These are phyloP conservation scores for Lutjanus argentimaculatus DNA, from an alignment of 2,797 vertebrate species.

Conservation along the genomic window DNA sequence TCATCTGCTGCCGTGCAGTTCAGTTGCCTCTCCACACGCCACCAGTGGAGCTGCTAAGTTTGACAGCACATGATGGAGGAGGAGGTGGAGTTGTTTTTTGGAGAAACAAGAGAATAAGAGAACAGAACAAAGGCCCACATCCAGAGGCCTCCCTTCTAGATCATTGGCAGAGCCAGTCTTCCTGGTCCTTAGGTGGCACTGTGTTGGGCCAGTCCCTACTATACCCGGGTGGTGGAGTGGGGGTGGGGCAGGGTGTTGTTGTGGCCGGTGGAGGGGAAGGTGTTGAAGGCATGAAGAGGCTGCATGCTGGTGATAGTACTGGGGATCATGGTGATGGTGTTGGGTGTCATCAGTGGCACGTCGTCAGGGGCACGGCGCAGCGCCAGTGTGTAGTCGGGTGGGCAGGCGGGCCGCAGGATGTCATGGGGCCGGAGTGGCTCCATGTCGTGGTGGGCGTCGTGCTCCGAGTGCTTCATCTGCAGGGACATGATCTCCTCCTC, in stretches of 20 bases:
- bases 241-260: conserved; percentile 96
- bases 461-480: conserved; percentile 93
- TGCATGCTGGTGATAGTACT: conserved; percentile 92
- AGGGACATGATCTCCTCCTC: conserved; percentile 96
- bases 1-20: conserved; percentile 67
- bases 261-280: conserved; percentile 91
- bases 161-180: conserved; percentile 61
- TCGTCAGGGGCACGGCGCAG: conserved; percentile 93
- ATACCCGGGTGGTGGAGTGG: conserved; percentile 96
- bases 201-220: conserved; percentile 82
- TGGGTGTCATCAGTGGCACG: conserved; percentile 93
- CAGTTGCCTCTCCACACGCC: conserved; percentile 62
- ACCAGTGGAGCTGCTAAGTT: conserved; percentile 65
- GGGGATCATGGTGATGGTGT: conserved; percentile 95
- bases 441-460: conserved; percentile 90
- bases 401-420: conserved; percentile 91
- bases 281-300: conserved; percentile 93
- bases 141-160: conserved; percentile 57
- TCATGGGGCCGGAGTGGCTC: conserved; percentile 90
- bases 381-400: conserved; percentile 94
- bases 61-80: conserved; percentile 66
- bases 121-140: conserved; percentile 61
- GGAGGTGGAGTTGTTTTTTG: conserved; percentile 65
- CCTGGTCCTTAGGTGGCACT: conserved; percentile 64
- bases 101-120: conserved; percentile 66